A percentile compares a stretch with the other conserved stretches of the same genome.
Evolutionary conservation across 2,113 vertebrate genomes (phyloP).

Genomic region (Mola mola): DNA sequence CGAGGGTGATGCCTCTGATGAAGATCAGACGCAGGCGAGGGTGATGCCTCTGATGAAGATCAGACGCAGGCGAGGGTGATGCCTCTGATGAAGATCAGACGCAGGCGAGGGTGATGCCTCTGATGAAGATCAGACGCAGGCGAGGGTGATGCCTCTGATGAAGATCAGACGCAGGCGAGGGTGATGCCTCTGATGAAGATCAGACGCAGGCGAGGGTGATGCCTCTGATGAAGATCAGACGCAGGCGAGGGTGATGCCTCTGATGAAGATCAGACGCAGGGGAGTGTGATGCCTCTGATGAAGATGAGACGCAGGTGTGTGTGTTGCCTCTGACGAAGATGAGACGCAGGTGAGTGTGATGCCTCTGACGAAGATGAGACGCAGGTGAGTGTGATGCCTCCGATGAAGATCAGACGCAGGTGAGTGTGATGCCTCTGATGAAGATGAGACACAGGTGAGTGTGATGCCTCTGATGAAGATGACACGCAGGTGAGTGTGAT

Average conservation of each 20-base stretch:
- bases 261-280: not conserved
- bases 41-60: not conserved
- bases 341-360: too few species aligned
- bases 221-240: too few species aligned
- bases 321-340: not conserved
- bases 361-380: too few species aligned
- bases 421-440: too few species aligned
- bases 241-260: not conserved
- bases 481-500: too few species aligned
- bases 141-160: too few species aligned
- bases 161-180: not conserved
- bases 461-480: not conserved
- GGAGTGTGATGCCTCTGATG: too few species aligned
- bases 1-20: conserved; percentile 14
- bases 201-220: too few species aligned
- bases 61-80: too few species aligned
- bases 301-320: not conserved
- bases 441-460: not conserved
- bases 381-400: not conserved
- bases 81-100: too few species aligned
- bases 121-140: not conserved
- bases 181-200: not conserved
- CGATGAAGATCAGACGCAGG: not conserved
- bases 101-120: not conserved
- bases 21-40: not conserved